Evolutionary conservation across 2,888 invertebrate species (phyloP).

Genomic region (Myathropa florea): DNA sequence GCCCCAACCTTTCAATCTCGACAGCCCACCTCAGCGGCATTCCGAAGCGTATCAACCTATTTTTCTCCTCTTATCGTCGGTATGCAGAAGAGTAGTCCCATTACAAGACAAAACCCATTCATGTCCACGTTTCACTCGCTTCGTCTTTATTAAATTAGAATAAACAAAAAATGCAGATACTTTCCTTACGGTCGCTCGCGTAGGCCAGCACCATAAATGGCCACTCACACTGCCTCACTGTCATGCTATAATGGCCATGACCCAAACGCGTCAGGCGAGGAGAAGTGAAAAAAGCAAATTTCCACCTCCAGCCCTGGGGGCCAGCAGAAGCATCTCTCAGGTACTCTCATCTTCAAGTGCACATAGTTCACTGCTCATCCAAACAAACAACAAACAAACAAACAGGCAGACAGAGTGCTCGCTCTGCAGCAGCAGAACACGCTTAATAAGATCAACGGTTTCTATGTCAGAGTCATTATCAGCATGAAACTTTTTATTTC

Average conservation of each 20-base stretch:
- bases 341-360: not conserved
- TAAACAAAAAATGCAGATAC: constrained; percentile 43
- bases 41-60: not conserved
- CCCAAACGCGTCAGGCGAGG: constrained; percentile 45
- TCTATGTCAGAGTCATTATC: constrained; percentile 69
- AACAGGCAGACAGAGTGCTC: no score
- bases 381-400: not conserved
- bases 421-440: no score
- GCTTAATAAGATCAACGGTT: constrained; percentile 67
- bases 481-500: constrained; percentile 25
- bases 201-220: constrained; percentile 1
- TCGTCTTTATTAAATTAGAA: constrained; percentile 55
- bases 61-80: not conserved
- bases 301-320: not conserved
- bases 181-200: constrained; percentile 32
- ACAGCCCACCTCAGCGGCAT: not conserved
- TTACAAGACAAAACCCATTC: constrained; percentile 22
- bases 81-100: not conserved
- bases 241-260: constrained; percentile 67
- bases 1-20: not conserved
- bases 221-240: constrained; percentile 41
- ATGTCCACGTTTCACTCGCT: constrained; percentile 27
- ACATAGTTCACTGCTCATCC: not conserved
- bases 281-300: constrained; percentile 1
- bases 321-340: not conserved